Base-by-base conservation (phyloP, 2,113 vertebrate species). In the Cheilinus undulatus region DNA sequence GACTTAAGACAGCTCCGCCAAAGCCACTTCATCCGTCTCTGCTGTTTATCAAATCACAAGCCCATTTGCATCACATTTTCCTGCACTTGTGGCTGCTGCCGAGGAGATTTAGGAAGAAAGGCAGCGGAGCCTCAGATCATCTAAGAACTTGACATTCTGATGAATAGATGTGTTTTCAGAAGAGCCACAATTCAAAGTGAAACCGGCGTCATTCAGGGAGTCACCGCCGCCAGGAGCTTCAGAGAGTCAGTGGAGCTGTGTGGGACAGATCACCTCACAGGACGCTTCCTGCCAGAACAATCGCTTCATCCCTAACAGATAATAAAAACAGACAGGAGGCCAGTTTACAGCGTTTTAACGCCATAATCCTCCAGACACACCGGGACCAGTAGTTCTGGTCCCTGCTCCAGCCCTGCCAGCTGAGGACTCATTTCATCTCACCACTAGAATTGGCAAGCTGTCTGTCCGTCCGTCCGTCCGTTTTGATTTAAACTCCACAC, bases 41-140 rank as follows among this genome's bases (percentile, higher is more conserved):
- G 15, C 77, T 62, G 80, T 78, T 85, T 66, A 80, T 83, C 83
- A 62, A 74, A 82, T 87, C 77, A 71, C 20, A 72, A 76, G 58
- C 38, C 40, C 58, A 86, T 88, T 89, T 82, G 80, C 76, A 59
- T 84, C 49, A 43, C 58, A 80, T 78, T 75, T 77, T 48, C 52
- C 80, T 7, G 43, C 80, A 61, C 71, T 78, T 57, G 66, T 45
- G 23, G 61, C 40, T 46, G 56, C 73, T 63, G 53, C n/a, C 56
- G 28, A 32, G 57, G 42, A 24, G 76, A 61, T 84, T 86, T 78
- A 84, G 59, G 1, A 2, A 19, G 12, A 14, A 61, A n/a, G 45
- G 57, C 0, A 11, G 36, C 36, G 11, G 12, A 14, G 36, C 36
- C 36, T 40, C n/a, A 0, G 9, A 7, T 30, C 9, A 3, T 30